Evolutionary conservation across 2,113 vertebrate genomes (phyloP), one percentile per base, ranked within the genome.

Genomic region (Crotalus helleri): DNA sequence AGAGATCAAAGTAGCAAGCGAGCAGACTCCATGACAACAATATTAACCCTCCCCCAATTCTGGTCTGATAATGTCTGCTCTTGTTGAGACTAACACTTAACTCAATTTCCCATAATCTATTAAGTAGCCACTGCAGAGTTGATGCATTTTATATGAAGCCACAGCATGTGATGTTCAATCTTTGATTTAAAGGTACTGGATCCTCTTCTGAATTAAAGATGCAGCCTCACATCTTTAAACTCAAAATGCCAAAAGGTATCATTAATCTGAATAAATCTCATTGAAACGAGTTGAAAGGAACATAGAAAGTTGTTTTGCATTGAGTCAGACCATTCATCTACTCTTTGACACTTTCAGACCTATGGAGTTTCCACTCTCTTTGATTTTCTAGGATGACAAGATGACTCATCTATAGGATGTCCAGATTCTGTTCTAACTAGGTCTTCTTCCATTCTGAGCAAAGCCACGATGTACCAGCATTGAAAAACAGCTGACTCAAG

Each of bases 121-220:
- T 46, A 49, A 90, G 21, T 55, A 93, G 53, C 4, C 81, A 89
- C 0, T 64, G 57, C 85, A 92, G 95, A 94, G 19, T 85, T 69
- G 13, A 2, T n/a, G 58, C 55, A 59, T 92, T 55, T 88, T 95
- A 51, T 61, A 87, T 92, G 91, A 6, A 95, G 57, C 91, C 33
- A 11, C 64, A 92, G 89, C 55, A 89, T 0, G 0, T 57, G 55
- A 94, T 64, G 89, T 94, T 29, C 53, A 11, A 10, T 57, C 64
- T 33, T 46, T 33, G 87, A 54, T 46, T 89, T 29, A 74, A 92
- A 44, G 51, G 6, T 33, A 46, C 13, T 11, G 87, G 2, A 10
- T 39, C 39, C 23, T 89, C 9, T 89, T 49, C 33, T 29, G 51
- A 89, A 81, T 89, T 44, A 24, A 57, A 21, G 57, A 9, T 2